Base-by-base conservation (phyloP, 2,113 vertebrate genomes). In the Gallinago paraguaiae region DNA sequence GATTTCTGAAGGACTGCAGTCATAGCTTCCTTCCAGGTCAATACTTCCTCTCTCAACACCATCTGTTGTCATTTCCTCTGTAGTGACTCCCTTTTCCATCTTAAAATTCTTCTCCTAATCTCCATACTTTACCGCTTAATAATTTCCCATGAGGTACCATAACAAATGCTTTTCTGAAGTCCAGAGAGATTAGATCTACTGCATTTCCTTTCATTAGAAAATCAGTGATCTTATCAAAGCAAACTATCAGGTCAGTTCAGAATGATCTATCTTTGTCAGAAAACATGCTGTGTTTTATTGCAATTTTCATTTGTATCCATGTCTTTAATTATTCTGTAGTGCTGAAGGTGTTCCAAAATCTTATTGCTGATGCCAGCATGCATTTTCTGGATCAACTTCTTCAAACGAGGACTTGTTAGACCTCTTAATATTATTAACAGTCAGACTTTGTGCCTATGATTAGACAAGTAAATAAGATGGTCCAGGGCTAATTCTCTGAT, bases 191-290 rank as follows among this genome's bases (percentile, higher is more conserved):
- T 91, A 93, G 43, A 95, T 81, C 81, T 89, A 14, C 43, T 95
- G 68, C n/a, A 30, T 92, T 93, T 89, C 85, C 65, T 92, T 92
- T 93, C 69, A 79, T 91, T 92, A 91, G 70, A 95, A 92, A 89
- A 92, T 85, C 77, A 82, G 69, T 82, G 80, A 82, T 84, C 20
- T 84, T 84, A 82, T 82, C 72, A 79, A 92, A 93, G 77, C 7
- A 76, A 93, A 84, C 17, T 2, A 91, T 91, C 82, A 71, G 61
- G 33, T 86, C 53, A 76, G 69, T 71, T 93, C 57, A 79, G 69
- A 91, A 77, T 17, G 23, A 84, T 82, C 57, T 86, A 39, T 87
- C 69, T 96, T 81, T 86, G 90, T 84, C 81, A 92, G 75, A 96
- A 89, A 91, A 60, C 37, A 59, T 0, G 3, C 37, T 53, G 43